Conservation (phyloP, 1,140 invertebrate species). For the Holotrichia oblita region DNA sequence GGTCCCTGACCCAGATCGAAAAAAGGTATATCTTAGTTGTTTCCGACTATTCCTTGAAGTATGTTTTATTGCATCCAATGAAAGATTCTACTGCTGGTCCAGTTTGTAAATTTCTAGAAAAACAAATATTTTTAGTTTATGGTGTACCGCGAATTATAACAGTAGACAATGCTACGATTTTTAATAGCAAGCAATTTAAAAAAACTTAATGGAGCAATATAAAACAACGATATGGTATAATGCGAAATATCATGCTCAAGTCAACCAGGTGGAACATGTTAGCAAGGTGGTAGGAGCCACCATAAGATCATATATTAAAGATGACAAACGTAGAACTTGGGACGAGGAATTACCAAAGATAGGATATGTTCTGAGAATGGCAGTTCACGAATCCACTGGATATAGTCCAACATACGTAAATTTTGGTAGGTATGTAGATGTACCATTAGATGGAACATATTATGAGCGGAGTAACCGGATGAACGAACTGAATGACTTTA, state of each 20-base stretch:
- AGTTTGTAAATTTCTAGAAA: slow-evolving; percentile 36
- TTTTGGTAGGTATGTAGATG: slow-evolving; percentile 45
- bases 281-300: no score
- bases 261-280: no score
- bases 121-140: no score
- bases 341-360: slow-evolving; percentile 50
- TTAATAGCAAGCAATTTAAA: no score
- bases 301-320: slow-evolving; percentile 48
- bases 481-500: background rate
- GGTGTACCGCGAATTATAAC: no score
- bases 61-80: slow-evolving; percentile 37
- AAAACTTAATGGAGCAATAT: no score
- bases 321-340: slow-evolving; percentile 55
- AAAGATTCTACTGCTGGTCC: background rate
- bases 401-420: slow-evolving; percentile 50
- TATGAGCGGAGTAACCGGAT: background rate
- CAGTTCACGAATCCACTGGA: slow-evolving; percentile 53
- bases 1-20: slow-evolving; percentile 39
- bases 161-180: no score
- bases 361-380: slow-evolving; percentile 52
- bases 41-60: slow-evolving; percentile 36
- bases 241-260: no score
- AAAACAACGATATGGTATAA: no score
- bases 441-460: background rate
- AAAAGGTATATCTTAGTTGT: slow-evolving; percentile 41